phyloP scores from a whole-genome alignment of 2,888 invertebrate species.

The Nomada ferruginata region DNA sequence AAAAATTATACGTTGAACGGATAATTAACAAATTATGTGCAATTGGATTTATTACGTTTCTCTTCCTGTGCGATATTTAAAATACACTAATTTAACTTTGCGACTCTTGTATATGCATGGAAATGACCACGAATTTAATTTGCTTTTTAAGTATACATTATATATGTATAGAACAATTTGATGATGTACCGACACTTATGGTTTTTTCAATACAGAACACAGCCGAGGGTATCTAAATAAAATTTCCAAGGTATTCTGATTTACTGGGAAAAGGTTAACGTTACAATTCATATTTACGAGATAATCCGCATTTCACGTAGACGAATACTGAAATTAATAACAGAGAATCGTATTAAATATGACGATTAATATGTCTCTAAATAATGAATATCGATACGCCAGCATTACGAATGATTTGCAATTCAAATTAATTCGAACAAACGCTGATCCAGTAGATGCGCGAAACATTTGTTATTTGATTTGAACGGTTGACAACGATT shows the following conservation, averaged over 20 bases:
- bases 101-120: too few relatives aligned
- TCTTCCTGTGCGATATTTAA: neutral
- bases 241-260: neutral
- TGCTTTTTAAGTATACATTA: too few relatives aligned
- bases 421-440: conserved; percentile 49
- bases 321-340: conserved; percentile 46
- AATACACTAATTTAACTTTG: too few relatives aligned
- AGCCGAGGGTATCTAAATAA: neutral
- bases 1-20: neutral
- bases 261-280: neutral
- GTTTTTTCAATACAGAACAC: neutral
- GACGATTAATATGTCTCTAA: conserved; percentile 46
- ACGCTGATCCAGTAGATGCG: conserved; percentile 16
- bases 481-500: conserved; percentile 35
- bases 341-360: conserved; percentile 29
- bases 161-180: too few relatives aligned
- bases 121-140: too few relatives aligned
- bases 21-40: neutral
- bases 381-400: conserved; percentile 44
- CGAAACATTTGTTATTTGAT: conserved; percentile 24
- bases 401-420: conserved; percentile 7
- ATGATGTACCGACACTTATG: neutral
- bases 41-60: too few relatives aligned
- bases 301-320: conserved; percentile 14
- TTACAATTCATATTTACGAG: conserved; percentile 2